A percentile compares a stretch with the other conserved stretches of the same genome.
Conservation (phyloP, 2,797 vertebrate genomes). For the Typhlichthys eigenmanni region DNA sequence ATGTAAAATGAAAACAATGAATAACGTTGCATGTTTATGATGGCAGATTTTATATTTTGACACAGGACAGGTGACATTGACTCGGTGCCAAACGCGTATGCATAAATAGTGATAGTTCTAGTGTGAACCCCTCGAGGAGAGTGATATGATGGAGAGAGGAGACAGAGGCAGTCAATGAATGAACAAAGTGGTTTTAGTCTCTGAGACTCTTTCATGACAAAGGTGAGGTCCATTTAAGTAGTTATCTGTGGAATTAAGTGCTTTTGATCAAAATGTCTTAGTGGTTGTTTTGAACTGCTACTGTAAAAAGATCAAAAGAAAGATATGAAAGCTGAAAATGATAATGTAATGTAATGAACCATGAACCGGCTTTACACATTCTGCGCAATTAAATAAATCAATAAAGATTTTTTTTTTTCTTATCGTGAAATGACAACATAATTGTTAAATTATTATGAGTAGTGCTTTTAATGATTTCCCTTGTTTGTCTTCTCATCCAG, state of each 20-base stretch:
- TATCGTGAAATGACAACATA: neutral
- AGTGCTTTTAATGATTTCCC: neutral
- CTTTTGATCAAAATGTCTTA: constrained; percentile 22
- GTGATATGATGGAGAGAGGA: constrained; percentile 14
- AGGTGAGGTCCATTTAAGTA: constrained; percentile 15
- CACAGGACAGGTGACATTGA: constrained; percentile 13
- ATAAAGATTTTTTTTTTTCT: neutral
- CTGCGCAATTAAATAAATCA: no score
- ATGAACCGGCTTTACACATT: constrained; percentile 1
- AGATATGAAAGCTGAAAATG: neutral
- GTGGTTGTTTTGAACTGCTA: neutral
- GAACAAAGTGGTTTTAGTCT: constrained; percentile 25
- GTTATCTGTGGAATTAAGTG: constrained; percentile 2
- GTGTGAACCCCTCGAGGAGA: constrained; percentile 14
- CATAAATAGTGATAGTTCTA: constrained; percentile 12
- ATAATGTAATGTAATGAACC: constrained; percentile 4
- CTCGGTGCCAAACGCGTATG: constrained; percentile 11
- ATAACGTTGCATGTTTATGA: neutral
- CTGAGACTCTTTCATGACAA: constrained; percentile 24
- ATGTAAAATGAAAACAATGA: neutral
- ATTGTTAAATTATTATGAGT: no score
- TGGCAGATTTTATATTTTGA: constrained; percentile 12
- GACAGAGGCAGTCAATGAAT: constrained; percentile 24
- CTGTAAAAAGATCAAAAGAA: neutral
- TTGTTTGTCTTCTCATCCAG: neutral